Percentiles rank a stretch among this genome's conserved stretches.
Evolutionary conservation across 2,888 invertebrate genomes (phyloP).

Genomic region (Trilocha varians): DNA sequence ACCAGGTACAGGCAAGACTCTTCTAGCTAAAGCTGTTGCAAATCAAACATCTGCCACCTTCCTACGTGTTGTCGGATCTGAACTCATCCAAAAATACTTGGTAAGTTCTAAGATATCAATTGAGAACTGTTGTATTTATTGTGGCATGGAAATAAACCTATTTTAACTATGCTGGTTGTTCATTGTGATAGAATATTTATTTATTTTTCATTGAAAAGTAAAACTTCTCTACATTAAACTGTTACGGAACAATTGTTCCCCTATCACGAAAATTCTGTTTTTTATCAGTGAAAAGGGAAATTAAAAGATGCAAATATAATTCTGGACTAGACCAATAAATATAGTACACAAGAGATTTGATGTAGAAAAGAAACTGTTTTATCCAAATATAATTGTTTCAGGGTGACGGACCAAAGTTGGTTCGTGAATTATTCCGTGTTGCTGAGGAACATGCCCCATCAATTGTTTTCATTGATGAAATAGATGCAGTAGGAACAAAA

Average conservation of each 20-base stretch:
- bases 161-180: no score
- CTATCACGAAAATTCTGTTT: no score
- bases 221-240: no score
- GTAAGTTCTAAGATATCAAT: conserved; percentile 70
- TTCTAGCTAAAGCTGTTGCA: conserved; percentile 98
- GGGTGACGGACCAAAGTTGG: conserved; percentile 99
- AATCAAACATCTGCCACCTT: conserved; percentile 99
- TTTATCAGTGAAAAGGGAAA: no score
- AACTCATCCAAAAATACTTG: conserved; percentile 98
- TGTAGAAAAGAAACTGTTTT: conserved; percentile 1
- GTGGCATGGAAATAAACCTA: no score
- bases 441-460: conserved; percentile 99
- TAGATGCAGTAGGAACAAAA: conserved; percentile 99
- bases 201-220: no score
- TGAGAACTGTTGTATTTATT: no score
- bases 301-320: no score
- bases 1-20: conserved; percentile 98
- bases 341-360: not conserved
- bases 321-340: no score
- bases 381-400: conserved; percentile 26
- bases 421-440: conserved; percentile 97
- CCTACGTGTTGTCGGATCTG: conserved; percentile 98
- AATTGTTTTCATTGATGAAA: conserved; percentile 99
- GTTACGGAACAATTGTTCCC: no score
- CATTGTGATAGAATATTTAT: no score